phyloP scores from a whole-genome alignment of 92 coral and sea anemone species.

The Montipora capitata region DNA sequence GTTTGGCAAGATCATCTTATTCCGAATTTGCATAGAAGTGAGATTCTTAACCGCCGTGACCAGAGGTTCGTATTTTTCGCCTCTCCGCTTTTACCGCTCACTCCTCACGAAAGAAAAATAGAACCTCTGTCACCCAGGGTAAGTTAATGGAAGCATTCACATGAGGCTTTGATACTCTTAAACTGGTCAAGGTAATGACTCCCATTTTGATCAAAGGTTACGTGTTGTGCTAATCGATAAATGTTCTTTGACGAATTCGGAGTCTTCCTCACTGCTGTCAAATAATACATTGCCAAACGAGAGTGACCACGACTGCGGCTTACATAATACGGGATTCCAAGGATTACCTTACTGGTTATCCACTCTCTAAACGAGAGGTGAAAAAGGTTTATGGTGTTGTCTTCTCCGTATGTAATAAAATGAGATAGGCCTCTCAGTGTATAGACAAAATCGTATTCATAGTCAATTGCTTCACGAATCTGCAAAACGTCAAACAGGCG shows the following conservation, averaged over 20 bases:
- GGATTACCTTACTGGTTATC: constrained; percentile 64
- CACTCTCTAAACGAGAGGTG: constrained; percentile 81
- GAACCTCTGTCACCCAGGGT: too few relatives aligned
- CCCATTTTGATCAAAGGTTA: constrained; percentile 46
- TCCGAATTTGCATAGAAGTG: too few relatives aligned
- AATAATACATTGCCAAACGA: constrained; percentile 53
- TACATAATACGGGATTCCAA: constrained; percentile 61
- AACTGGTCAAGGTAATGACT: constrained; percentile 27
- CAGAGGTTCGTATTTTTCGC: too few relatives aligned
- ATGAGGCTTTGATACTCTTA: constrained; percentile 35
- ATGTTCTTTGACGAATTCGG: constrained; percentile 43
- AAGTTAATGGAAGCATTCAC: constrained; percentile 20
- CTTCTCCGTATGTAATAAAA: constrained; percentile 55
- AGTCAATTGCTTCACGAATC: constrained; percentile 48
- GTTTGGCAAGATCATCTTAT: too few relatives aligned
- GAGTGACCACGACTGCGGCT: constrained; percentile 69
- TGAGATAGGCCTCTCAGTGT: constrained; percentile 53
- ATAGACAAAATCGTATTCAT: constrained; percentile 61
- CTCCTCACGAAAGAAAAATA: too few relatives aligned
- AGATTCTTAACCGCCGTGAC: too few relatives aligned
- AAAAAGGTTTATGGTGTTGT: constrained; percentile 57
- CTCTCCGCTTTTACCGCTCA: too few relatives aligned
- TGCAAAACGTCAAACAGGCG: constrained; percentile 53
- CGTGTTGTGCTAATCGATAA: constrained; percentile 69
- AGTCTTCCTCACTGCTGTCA: neutral